Percentiles rank a stretch among this genome's conserved stretches.
These are phyloP conservation scores for Physeter macrocephalus DNA, from an alignment of 2,113 vertebrate species.

Conservation along the genomic window DNA sequence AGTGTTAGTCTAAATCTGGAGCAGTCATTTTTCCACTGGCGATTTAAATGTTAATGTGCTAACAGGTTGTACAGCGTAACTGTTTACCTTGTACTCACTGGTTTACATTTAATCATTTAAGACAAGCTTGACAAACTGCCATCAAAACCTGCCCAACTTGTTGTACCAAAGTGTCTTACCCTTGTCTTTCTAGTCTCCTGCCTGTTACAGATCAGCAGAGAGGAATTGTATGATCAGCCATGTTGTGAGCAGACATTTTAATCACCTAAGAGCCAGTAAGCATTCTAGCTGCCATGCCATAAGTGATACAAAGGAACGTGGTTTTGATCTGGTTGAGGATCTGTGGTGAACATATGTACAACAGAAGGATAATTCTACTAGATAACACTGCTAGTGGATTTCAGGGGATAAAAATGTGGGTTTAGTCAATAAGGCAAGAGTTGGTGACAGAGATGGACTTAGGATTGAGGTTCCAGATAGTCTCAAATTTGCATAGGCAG, in stretches of 20 bases:
- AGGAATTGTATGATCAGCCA: background rate
- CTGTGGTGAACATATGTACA: background rate
- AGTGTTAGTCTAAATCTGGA: background rate
- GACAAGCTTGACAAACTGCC: slow-evolving; percentile 14
- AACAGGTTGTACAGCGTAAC: background rate
- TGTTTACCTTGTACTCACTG: background rate
- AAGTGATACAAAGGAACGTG: background rate
- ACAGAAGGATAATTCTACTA: background rate
- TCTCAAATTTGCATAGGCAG: background rate
- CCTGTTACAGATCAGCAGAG: background rate
- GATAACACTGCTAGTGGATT: background rate
- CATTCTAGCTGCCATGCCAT: background rate
- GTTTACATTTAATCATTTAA: slow-evolving; percentile 19
- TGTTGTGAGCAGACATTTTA: background rate
- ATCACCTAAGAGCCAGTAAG: background rate
- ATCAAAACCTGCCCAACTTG: slow-evolving; percentile 38
- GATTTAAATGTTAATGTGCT: background rate
- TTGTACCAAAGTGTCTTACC: background rate
- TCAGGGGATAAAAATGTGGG: background rate
- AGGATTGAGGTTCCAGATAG: background rate
- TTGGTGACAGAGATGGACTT: background rate
- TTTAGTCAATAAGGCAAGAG: background rate
- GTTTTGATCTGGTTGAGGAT: background rate
- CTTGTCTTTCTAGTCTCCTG: background rate
- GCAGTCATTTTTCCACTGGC: background rate